These are phyloP conservation scores for Tenthredo distinguenda DNA, from an alignment of 2,888 invertebrate species.

Conservation along the genomic window DNA sequence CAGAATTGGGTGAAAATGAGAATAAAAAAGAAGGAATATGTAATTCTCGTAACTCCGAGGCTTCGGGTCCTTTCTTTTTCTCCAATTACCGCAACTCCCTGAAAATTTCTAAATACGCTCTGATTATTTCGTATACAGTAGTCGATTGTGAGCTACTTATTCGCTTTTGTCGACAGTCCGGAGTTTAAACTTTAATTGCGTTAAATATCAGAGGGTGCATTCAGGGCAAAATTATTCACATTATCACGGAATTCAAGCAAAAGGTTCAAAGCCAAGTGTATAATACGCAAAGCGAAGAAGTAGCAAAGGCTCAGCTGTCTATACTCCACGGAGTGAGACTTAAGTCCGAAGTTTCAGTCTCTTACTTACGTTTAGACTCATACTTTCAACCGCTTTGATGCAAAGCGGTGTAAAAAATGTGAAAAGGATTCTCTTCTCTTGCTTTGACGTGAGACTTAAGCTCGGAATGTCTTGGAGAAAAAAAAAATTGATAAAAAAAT, in stretches of 20 bases:
- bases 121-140: not conserved
- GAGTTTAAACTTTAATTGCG: slow-evolving; percentile 16
- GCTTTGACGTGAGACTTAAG: slow-evolving; percentile 35
- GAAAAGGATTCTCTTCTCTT: slow-evolving; percentile 26
- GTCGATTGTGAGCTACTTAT: slow-evolving; percentile 13
- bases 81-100: not conserved
- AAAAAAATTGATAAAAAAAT: not conserved
- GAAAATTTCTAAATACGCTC: slow-evolving; percentile 38
- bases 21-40: not conserved
- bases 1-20: not conserved
- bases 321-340: not conserved
- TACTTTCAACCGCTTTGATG: slow-evolving; percentile 39
- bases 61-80: not conserved
- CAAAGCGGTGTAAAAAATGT: slow-evolving; percentile 32
- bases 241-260: not conserved
- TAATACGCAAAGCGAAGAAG: not conserved
- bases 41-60: not conserved
- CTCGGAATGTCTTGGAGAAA: not conserved
- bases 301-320: not conserved
- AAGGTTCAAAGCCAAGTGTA: slow-evolving; percentile 29
- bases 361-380: slow-evolving; percentile 28
- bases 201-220: slow-evolving; percentile 12
- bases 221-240: not conserved
- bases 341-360: not conserved
- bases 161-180: not conserved